These are phyloP conservation scores for Acanthisitta chloris DNA, from an alignment of 2,113 vertebrate genomes.

Conservation along the genomic window DNA sequence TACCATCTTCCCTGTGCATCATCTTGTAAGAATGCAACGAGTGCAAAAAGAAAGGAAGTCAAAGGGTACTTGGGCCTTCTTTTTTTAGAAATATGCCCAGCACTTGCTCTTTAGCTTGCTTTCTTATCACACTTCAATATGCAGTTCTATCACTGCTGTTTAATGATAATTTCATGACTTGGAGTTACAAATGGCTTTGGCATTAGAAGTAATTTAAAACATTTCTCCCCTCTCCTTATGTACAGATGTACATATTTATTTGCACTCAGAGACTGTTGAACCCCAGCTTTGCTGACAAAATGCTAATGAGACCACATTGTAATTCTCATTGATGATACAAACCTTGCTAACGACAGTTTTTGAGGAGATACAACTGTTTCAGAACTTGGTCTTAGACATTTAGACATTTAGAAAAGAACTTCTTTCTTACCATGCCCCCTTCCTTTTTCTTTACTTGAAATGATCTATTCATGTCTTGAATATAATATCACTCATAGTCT, in stretches of 20 bases:
- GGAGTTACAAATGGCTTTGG: neutral
- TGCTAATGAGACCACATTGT: neutral
- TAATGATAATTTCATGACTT: neutral
- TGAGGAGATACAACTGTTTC: neutral
- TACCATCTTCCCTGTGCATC: conserved; percentile 2
- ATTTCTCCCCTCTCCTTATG: neutral
- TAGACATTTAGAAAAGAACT: neutral
- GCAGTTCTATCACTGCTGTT: neutral
- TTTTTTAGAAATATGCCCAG: neutral
- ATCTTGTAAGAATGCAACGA: conserved; percentile 28
- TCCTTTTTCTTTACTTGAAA: neutral
- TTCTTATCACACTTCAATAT: neutral
- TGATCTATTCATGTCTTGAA: neutral
- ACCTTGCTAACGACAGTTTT: neutral
- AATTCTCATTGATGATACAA: neutral
- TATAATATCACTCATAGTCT: neutral
- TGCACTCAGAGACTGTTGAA: neutral
- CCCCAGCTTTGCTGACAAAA: neutral
- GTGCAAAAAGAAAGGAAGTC: neutral
- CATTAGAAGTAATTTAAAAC: neutral
- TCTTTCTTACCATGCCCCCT: neutral
- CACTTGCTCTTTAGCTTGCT: neutral
- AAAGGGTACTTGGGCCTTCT: neutral
- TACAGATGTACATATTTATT: neutral
- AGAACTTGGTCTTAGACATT: neutral